These are phyloP conservation scores for Sinocyclocheilus anophthalmus DNA, from an alignment of 2,113 vertebrate species.

Conservation along the genomic window DNA sequence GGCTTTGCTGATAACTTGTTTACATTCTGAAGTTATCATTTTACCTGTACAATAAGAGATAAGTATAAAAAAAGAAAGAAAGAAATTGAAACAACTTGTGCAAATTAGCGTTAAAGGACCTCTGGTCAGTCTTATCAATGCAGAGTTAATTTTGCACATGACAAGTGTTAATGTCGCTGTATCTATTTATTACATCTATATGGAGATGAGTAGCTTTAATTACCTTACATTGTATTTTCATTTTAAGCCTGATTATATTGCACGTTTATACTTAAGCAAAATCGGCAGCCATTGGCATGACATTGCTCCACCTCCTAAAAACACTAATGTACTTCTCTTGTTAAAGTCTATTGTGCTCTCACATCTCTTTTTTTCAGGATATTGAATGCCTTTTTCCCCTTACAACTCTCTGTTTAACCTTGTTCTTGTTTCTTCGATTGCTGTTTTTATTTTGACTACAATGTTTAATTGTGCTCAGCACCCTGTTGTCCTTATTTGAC, in stretches of 20 bases:
- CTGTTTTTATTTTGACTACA: not conserved
- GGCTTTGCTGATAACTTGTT: not conserved
- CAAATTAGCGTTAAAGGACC: slow-evolving; percentile 1
- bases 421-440: slow-evolving; percentile 1
- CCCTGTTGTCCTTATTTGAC: too few relatives aligned
- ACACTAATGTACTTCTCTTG: not conserved
- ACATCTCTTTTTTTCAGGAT: not conserved
- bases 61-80: not conserved
- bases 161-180: not conserved
- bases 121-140: not conserved
- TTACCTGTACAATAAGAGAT: not conserved
- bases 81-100: slow-evolving; percentile 11
- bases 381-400: not conserved
- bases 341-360: not conserved
- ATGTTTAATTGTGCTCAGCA: too few relatives aligned
- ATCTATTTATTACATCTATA: not conserved
- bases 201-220: slow-evolving; percentile 23
- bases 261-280: not conserved
- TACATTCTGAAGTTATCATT: not conserved
- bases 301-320: not conserved
- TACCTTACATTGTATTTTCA: not conserved
- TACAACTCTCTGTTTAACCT: not conserved
- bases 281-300: not conserved
- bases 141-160: not conserved
- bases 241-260: slow-evolving; percentile 1